Evolutionary conservation across 2,797 vertebrate genomes (phyloP).

Genomic region (Spheniscus humboldti): DNA sequence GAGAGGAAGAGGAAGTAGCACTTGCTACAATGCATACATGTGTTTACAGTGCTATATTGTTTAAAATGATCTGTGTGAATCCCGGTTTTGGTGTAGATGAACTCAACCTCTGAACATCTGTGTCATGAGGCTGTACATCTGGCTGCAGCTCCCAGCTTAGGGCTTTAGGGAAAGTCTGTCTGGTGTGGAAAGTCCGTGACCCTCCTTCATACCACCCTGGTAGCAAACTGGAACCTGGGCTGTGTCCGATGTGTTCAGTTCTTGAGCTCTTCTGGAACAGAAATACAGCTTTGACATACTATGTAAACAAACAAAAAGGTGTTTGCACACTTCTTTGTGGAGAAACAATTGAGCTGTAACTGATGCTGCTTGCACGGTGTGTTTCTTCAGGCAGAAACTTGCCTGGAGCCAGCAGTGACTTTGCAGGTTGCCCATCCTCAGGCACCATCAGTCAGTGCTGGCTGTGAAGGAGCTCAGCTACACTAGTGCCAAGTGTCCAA

Average conservation of each 20-base stretch:
- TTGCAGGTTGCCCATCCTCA: background rate
- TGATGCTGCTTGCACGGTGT: background rate
- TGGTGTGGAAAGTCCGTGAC: background rate
- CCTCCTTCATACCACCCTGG: conserved; percentile 28
- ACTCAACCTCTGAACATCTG: background rate
- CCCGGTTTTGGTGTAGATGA: background rate
- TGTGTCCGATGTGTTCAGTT: background rate
- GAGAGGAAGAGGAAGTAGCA: conserved; percentile 21
- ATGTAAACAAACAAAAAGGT: conserved; percentile 10
- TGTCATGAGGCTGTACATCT: conserved; percentile 33
- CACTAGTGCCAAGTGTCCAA: background rate
- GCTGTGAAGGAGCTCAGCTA: background rate
- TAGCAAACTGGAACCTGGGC: conserved; percentile 25
- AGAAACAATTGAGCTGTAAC: conserved; percentile 50
- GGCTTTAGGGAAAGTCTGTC: background rate
- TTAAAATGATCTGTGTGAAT: background rate
- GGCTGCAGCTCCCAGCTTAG: background rate
- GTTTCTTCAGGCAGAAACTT: conserved; percentile 5
- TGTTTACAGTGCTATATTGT: conserved; percentile 50
- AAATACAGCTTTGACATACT: background rate
- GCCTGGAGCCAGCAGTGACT: background rate
- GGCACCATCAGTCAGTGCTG: background rate
- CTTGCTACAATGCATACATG: background rate
- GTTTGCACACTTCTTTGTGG: conserved; percentile 30
- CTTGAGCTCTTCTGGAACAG: background rate